Percentiles rank a stretch among this genome's conserved stretches.
phyloP scores from a whole-genome alignment of 2,888 invertebrate genomes.

The Dolomedes plantarius region DNA sequence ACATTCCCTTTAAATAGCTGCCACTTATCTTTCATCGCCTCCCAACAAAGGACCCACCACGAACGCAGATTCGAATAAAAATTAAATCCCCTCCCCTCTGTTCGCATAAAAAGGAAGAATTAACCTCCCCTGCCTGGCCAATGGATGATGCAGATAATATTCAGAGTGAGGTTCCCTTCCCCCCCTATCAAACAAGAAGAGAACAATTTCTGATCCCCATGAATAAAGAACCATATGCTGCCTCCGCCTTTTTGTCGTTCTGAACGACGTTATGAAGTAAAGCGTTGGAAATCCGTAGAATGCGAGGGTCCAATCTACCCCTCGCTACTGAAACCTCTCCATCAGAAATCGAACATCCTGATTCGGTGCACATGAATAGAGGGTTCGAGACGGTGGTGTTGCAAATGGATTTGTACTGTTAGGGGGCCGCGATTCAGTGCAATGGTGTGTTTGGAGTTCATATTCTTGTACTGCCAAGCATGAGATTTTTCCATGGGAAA shows the following conservation, averaged over 20 bases:
- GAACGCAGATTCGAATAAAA: slow-evolving; percentile 21
- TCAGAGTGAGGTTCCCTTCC: slow-evolving; percentile 24
- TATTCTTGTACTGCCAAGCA: too few relatives aligned
- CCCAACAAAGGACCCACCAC: slow-evolving; percentile 1
- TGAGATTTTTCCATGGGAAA: too few relatives aligned
- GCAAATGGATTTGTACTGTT: background rate
- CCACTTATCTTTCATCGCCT: slow-evolving; percentile 68
- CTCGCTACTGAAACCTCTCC: background rate
- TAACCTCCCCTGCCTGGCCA: slow-evolving; percentile 20
- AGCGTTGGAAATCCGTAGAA: background rate
- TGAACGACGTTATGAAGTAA: slow-evolving; percentile 7
- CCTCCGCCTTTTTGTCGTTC: slow-evolving; percentile 39
- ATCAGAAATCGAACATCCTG: slow-evolving; percentile 33
- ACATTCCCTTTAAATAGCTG: slow-evolving; percentile 39
- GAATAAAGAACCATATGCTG: slow-evolving; percentile 30
- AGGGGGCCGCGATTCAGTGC: background rate
- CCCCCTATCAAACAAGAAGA: background rate
- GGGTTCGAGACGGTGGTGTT: background rate
- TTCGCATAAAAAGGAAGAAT: slow-evolving; percentile 7
- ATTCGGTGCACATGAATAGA: slow-evolving; percentile 16
- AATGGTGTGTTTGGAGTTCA: background rate
- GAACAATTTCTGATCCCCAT: slow-evolving; percentile 22
- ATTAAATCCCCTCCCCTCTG: background rate
- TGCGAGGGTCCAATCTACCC: background rate
- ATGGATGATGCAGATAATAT: slow-evolving; percentile 57